Conservation (phyloP, 2,797 vertebrate genomes). For the Pelochelys cantorii region DNA sequence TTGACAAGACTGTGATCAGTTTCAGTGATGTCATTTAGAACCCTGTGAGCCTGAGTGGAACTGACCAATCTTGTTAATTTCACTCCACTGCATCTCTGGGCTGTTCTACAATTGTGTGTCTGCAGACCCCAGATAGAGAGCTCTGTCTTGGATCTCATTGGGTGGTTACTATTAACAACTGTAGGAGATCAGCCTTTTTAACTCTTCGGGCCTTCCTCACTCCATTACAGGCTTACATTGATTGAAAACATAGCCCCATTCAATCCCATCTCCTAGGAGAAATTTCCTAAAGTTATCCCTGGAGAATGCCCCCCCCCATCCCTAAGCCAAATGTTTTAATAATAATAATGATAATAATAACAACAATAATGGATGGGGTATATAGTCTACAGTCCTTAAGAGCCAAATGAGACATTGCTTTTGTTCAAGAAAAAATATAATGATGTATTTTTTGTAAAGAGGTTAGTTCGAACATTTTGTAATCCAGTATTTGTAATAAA, state of each 20-base stretch:
- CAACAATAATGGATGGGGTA: no score
- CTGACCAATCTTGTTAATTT: background rate
- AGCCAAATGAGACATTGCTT: background rate
- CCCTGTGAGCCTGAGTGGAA: rapidly evolving
- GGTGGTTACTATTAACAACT: background rate
- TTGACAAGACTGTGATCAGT: background rate
- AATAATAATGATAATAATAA: no score
- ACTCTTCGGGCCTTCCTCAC: background rate
- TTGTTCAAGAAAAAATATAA: slow-evolving; percentile 11
- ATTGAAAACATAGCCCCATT: background rate
- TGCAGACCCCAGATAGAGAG: background rate
- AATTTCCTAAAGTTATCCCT: slow-evolving; percentile 58
- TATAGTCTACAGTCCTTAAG: background rate
- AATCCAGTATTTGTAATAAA: slow-evolving; percentile 77
- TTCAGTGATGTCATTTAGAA: rapidly evolving
- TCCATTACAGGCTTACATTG: slow-evolving; percentile 27
- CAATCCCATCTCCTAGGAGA: slow-evolving; percentile 24
- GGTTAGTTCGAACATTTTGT: slow-evolving; percentile 62
- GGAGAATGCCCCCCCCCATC: background rate
- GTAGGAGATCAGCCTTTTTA: background rate
- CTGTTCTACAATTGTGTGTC: background rate
- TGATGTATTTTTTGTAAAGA: slow-evolving; percentile 50
- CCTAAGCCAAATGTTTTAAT: slow-evolving; percentile 40
- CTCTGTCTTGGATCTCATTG: background rate
- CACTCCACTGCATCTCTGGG: background rate